These are phyloP conservation scores for Tolmerus cingulatus DNA, from an alignment of 2,888 invertebrate genomes.

Conservation along the genomic window DNA sequence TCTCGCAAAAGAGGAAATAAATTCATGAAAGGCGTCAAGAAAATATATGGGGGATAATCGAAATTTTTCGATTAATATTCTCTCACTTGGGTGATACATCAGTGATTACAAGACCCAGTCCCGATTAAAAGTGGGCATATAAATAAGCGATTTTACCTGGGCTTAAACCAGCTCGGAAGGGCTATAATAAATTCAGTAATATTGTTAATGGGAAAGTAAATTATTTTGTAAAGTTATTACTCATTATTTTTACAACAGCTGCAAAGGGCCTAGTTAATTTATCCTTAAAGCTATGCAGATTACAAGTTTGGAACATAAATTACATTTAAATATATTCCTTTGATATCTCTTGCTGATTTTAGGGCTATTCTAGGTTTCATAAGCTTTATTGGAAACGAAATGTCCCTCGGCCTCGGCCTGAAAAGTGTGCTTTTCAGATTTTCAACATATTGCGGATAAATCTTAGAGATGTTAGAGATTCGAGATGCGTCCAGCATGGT, in stretches of 20 bases:
- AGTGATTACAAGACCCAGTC: background rate
- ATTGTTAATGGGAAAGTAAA: background rate
- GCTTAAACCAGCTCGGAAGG: background rate
- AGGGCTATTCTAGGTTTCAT: background rate
- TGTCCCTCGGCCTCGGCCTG: background rate
- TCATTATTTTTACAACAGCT: background rate
- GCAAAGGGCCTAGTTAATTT: background rate
- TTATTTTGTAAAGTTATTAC: background rate
- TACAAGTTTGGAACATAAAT: background rate
- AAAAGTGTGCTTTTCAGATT: background rate
- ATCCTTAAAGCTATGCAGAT: background rate
- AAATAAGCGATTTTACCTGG: background rate
- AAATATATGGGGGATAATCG: background rate
- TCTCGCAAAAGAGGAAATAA: background rate
- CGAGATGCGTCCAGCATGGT: background rate
- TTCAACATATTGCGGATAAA: background rate
- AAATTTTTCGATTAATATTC: background rate
- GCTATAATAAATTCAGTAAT: background rate
- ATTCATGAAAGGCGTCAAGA: background rate
- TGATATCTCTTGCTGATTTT: background rate
- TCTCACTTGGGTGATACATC: background rate
- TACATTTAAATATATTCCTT: background rate
- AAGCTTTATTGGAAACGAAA: background rate
- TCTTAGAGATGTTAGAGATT: background rate
- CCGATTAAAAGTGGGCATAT: background rate